Percentiles rank a stretch among this genome's conserved stretches.
These are phyloP conservation scores for Chaetops frenatus DNA, from an alignment of 2,113 vertebrate genomes.

Conservation along the genomic window DNA sequence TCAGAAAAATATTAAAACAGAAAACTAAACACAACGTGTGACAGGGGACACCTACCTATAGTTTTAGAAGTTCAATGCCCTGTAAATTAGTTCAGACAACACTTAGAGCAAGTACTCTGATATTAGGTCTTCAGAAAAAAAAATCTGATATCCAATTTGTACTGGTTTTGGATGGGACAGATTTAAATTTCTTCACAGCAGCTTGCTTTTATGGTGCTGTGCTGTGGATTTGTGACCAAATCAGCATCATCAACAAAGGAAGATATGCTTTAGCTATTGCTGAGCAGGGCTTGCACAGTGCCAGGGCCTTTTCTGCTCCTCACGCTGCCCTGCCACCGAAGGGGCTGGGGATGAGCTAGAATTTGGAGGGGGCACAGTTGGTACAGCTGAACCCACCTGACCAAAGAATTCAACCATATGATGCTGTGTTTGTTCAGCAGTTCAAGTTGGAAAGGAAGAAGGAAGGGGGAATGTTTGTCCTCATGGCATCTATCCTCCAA, in stretches of 20 bases:
- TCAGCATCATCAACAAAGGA: not conserved
- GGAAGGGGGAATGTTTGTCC: rapidly evolving
- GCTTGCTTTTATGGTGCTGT: not conserved
- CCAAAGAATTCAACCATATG: not conserved
- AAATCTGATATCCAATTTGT: not conserved
- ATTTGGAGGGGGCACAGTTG: not conserved
- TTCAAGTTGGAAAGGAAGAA: not conserved
- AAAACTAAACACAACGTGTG: not conserved
- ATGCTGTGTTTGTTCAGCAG: not conserved
- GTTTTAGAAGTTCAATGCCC: not conserved
- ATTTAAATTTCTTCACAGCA: not conserved
- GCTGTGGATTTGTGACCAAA: not conserved
- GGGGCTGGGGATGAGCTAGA: too few species aligned
- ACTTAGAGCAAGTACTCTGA: not conserved
- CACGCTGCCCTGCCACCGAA: not conserved
- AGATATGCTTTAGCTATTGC: not conserved
- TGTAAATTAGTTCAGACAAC: not conserved
- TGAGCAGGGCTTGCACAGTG: not conserved
- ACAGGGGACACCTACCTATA: not conserved
- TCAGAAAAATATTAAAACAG: not conserved
- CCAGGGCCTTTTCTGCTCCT: not conserved
- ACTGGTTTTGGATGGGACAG: not conserved
- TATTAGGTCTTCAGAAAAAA: not conserved
- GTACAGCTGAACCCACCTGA: not conserved
- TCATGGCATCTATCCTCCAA: rapidly evolving